These are phyloP conservation scores for Syrphus vitripennis DNA, from an alignment of 2,888 invertebrate genomes.

Conservation along the genomic window DNA sequence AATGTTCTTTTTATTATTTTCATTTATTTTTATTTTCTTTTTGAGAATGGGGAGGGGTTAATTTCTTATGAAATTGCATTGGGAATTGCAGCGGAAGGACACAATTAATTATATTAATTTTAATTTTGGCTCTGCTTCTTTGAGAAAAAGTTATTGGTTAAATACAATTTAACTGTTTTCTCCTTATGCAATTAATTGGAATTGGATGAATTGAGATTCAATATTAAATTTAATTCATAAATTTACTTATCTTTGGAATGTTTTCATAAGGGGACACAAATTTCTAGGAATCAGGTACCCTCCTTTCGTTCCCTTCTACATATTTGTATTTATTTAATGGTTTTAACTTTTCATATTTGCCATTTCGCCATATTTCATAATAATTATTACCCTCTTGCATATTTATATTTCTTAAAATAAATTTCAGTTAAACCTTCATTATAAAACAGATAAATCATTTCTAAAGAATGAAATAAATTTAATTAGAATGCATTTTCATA, in stretches of 20 bases:
- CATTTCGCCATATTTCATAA: too few relatives aligned
- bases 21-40: conserved; percentile 10
- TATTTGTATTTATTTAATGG: too few relatives aligned
- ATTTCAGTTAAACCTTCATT: too few relatives aligned
- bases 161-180: background rate
- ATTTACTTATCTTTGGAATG: background rate
- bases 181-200: background rate
- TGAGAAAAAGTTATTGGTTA: background rate
- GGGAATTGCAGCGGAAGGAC: conserved; percentile 57
- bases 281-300: too few relatives aligned
- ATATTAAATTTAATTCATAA: background rate
- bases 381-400: too few relatives aligned
- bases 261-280: too few relatives aligned
- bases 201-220: background rate
- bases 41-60: conserved; percentile 19
- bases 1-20: conserved; percentile 46
- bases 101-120: conserved; percentile 34
- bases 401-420: too few relatives aligned
- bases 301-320: too few relatives aligned
- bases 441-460: too few relatives aligned
- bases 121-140: background rate
- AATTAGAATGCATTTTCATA: too few relatives aligned
- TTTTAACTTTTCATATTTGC: too few relatives aligned
- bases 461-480: too few relatives aligned
- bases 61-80: conserved; percentile 52